Evolutionary conservation across 2,113 vertebrate genomes (phyloP), one percentile per base, ranked within the genome.

Genomic region (Aspiorhynchus laticeps): DNA sequence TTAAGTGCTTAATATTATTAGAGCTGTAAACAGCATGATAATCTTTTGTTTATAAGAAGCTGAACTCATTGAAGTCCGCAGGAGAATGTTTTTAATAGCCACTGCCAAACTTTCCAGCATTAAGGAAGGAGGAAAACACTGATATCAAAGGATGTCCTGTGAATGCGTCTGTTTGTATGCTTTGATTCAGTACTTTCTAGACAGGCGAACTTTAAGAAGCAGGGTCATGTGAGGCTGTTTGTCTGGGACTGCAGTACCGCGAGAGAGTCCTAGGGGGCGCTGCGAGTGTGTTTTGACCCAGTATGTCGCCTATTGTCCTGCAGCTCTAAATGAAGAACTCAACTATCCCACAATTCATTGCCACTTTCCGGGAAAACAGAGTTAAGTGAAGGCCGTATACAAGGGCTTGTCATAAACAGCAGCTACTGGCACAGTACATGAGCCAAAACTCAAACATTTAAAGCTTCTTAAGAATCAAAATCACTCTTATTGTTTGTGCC

Each of bases 201-300:
- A 14, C 31, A 65, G 2, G 3, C 41, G 17, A 7, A 31, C 26
- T 61, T 51, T 11, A 41, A 41, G 38, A 36, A 41, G 84, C 36
- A 53, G 80, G 90, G 89, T 91, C 91, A 90, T 76, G 31, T 80
- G 87, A 92, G 91, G 90, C 28, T 53, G 26, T 80, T 31, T 7
- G 26, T 1, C 31, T 38, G 28, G 6, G 15, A 26, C 69, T 81
- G 84, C 78, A 85, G 43, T 82, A 73, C 83, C 31, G n/a, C 3
- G 2, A 53, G 7, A 19, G 56, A 77, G n/a, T 31, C 59, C 61
- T 65, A 88, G 87, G 24, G 74, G 84, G 78, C 83, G 7, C 41
- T 9, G 11, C 4, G 28, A n/a, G 15, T 8, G 17, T 24, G 3
- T 76, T 69, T 41, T 53, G 15, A 8, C 17, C 10, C 21, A 26